Conservation (phyloP, 2,113 vertebrate genomes). For the Spheniscus mendiculus region DNA sequence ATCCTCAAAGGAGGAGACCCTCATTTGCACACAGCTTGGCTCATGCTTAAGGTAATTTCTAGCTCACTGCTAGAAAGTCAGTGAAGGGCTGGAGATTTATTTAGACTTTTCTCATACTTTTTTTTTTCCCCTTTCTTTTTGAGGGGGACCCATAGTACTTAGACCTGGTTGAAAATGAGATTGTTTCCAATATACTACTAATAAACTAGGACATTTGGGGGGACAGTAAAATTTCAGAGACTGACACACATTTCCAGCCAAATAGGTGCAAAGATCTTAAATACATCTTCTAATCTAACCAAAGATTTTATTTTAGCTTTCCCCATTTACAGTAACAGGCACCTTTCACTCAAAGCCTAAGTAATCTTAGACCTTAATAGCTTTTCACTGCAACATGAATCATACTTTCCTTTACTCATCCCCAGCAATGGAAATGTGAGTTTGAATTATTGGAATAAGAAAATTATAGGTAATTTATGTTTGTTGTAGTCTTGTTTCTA, state of each 20-base stretch:
- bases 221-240: not conserved
- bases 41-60: not conserved
- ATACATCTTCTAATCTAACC: not conserved
- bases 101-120: not conserved
- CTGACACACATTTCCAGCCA: not conserved
- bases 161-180: not conserved
- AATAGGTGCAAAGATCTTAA: not conserved
- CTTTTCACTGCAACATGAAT: constrained; percentile 19
- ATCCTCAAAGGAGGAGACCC: not conserved
- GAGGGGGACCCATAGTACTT: rapidly evolving
- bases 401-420: constrained; percentile 32
- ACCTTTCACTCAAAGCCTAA: constrained; percentile 56
- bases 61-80: not conserved
- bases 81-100: not conserved
- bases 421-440: constrained; percentile 44
- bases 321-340: constrained; percentile 11
- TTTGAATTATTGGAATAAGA: constrained; percentile 65
- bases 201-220: not conserved
- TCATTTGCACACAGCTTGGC: not conserved
- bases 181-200: not conserved
- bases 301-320: constrained; percentile 19
- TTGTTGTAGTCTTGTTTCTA: constrained; percentile 63
- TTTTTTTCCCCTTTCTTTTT: too few species aligned
- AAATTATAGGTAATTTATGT: constrained; percentile 71
- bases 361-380: constrained; percentile 41